phyloP scores from a whole-genome alignment of 2,888 invertebrate genomes.

The Clanis bilineata region DNA sequence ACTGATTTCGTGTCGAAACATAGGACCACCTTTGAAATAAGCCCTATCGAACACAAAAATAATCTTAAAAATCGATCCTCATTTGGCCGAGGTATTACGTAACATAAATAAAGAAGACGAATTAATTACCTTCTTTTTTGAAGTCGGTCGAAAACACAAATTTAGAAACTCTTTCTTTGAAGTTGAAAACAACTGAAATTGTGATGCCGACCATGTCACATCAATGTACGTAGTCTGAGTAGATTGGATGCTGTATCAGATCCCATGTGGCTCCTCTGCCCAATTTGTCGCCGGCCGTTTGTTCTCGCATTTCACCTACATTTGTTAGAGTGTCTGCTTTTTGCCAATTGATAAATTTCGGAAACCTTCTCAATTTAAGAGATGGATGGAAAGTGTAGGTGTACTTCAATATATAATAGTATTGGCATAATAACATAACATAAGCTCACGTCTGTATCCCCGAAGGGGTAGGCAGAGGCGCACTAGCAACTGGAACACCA shows the following conservation, averaged over 20 bases:
- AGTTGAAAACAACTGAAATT: too few species aligned
- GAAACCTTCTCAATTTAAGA: background rate
- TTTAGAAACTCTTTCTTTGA: too few species aligned
- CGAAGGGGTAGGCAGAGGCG: background rate
- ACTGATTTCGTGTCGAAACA: too few species aligned
- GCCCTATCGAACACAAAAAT: too few species aligned
- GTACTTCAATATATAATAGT: too few species aligned
- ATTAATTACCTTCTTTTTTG: too few species aligned
- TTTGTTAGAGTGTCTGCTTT: background rate
- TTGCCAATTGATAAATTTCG: background rate
- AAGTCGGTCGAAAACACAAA: too few species aligned
- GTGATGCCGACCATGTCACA: too few species aligned
- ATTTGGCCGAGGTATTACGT: too few species aligned
- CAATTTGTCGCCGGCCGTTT: background rate
- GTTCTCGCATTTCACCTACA: background rate
- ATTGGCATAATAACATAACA: background rate
- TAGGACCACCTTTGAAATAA: too few species aligned
- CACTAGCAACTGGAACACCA: background rate
- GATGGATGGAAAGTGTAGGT: background rate
- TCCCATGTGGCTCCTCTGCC: conserved; percentile 6
- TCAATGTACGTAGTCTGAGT: background rate
- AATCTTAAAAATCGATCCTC: too few species aligned
- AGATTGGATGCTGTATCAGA: conserved; percentile 8
- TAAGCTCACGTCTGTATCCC: background rate
- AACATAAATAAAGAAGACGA: too few species aligned